Conservation (phyloP, 2,113 vertebrate genomes). For the Rhabdornis inornatus region DNA sequence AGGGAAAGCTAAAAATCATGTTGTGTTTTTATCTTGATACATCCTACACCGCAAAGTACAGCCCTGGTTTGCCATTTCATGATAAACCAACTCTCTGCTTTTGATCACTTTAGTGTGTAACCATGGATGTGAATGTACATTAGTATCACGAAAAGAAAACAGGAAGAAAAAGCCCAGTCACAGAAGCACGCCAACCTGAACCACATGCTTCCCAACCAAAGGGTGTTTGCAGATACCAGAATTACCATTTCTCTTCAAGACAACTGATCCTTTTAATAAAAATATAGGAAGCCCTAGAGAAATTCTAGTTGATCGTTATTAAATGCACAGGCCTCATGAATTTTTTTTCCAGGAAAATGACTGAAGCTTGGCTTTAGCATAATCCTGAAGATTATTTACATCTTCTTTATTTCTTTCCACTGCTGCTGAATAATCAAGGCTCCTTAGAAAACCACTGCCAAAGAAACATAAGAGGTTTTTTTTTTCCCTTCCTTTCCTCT, state of each 20-base stretch:
- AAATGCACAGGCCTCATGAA: not conserved
- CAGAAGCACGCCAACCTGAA: not conserved
- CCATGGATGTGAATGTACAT: not conserved
- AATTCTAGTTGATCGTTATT: constrained; percentile 15
- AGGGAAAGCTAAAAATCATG: constrained; percentile 2
- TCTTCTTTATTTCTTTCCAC: constrained; percentile 23
- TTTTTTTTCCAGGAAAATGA: not conserved
- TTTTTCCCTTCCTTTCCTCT: not conserved
- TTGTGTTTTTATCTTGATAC: constrained; percentile 13
- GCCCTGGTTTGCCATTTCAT: not conserved
- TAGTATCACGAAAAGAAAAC: not conserved
- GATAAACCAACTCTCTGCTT: constrained; percentile 9
- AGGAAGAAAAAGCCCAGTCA: not conserved
- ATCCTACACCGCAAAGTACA: not conserved
- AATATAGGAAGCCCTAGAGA: constrained; percentile 41
- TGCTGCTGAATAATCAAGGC: constrained; percentile 14
- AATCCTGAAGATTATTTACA: constrained; percentile 50
- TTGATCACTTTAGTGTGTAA: constrained; percentile 23
- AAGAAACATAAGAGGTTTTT: not conserved
- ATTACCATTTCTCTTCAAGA: constrained; percentile 40
- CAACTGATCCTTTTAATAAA: constrained; percentile 35
- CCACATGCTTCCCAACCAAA: not conserved
- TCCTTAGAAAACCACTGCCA: not conserved
- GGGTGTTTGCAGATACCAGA: constrained; percentile 8
- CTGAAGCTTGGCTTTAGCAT: constrained; percentile 44